Evolutionary conservation across 2,113 vertebrate species (phyloP), one percentile per base, ranked within the genome.

Genomic region (Lycocorax pyrrhopterus): DNA sequence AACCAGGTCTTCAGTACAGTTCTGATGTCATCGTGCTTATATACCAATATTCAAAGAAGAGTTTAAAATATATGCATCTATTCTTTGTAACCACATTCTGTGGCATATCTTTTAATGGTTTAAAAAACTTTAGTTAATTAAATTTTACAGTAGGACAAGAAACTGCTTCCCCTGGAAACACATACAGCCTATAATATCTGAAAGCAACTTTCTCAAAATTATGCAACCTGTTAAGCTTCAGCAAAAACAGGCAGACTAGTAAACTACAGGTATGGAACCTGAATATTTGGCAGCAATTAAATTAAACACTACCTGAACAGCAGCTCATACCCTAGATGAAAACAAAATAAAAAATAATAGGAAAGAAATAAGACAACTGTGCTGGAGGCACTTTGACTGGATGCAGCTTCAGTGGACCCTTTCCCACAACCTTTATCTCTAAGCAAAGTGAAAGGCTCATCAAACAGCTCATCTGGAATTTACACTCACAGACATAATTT

Each of bases 391-490:
- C 58, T 37, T 37, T 39, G 81, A 59, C 47, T 87, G 39, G 73
- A 35, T 71, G 33, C 64, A 59, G 69, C 44, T 94, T 87, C 87
- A 72, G 77, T 10, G 14, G 77, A 68, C 64, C 87, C 46, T 90
- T 84, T 94, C 90, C 87, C 90, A 91, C 53, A 93, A 53, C 78
- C 84, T 88, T 85, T 74, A 44, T 87, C 60, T 72, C 56, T 51
- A 75, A 91, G 62, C 49, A 41, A 79, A 94, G 62, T 44, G 8
- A 81, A 89, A 95, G 78, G 44, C 76, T 84, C 85, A 80, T 75
- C 89, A 87, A 66, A 74, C 77, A 96, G 77, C 74, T 92, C 44
- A 76, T 69, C 77, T 92, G 74, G 66, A 94, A 94, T 79, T 92
- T 89, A 49, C 51, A 86, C 56, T 92, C 62, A 58, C 39, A 66